These are phyloP conservation scores for Plecotus auritus DNA, from an alignment of 2,113 vertebrate species.

Conservation along the genomic window DNA sequence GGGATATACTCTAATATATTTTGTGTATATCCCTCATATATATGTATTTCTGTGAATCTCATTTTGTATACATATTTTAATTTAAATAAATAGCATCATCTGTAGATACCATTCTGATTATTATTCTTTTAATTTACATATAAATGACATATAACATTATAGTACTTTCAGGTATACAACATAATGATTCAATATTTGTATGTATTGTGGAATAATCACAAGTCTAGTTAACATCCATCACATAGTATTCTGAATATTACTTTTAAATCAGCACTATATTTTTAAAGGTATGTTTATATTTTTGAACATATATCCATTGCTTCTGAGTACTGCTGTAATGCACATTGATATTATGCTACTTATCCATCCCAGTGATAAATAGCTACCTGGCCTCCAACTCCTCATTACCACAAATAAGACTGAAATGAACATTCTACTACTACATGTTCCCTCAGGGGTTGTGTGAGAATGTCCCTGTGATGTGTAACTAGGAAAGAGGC, in stretches of 20 bases:
- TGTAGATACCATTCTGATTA: background rate
- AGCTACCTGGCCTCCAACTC: background rate
- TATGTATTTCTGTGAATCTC: background rate
- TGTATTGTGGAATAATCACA: background rate
- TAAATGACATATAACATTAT: background rate
- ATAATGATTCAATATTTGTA: background rate
- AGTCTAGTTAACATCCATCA: background rate
- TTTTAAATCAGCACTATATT: background rate
- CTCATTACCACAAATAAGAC: background rate
- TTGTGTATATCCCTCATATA: background rate
- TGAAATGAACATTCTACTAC: background rate
- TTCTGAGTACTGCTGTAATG: background rate
- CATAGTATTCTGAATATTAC: background rate
- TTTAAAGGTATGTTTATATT: background rate
- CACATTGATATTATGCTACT: background rate
- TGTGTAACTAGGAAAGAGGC: background rate
- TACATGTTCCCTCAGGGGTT: background rate
- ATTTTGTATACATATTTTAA: background rate
- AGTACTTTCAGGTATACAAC: background rate
- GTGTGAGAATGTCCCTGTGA: background rate
- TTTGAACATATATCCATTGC: background rate
- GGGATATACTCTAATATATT: background rate
- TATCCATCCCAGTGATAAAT: background rate
- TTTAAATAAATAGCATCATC: background rate
- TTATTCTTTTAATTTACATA: background rate